phyloP scores from a whole-genome alignment of 92 coral and sea anemone species.

The Siderastrea siderea region DNA sequence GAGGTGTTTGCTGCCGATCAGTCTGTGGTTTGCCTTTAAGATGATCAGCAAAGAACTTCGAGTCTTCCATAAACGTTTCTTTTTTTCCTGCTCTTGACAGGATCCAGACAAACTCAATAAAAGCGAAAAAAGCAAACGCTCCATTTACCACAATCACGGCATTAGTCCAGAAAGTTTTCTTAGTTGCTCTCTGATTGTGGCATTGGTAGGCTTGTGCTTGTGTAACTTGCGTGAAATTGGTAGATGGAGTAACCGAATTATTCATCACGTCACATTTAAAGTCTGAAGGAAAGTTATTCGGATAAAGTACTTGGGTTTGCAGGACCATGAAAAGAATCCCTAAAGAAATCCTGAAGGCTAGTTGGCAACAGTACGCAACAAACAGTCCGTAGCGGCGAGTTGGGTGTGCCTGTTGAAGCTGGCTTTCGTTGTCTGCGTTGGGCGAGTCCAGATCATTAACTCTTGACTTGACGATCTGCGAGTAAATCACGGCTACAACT shows the following conservation, averaged over 20 bases:
- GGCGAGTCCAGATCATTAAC: neutral
- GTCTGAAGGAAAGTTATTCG: neutral
- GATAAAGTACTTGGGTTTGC: slow-evolving; percentile 15
- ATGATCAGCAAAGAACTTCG: neutral
- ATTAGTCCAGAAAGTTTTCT: no score
- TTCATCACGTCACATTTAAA: neutral
- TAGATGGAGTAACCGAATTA: neutral
- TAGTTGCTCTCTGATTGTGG: no score
- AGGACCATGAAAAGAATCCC: neutral
- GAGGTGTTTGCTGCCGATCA: neutral
- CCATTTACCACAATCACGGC: neutral
- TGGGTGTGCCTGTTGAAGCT: neutral
- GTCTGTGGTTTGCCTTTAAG: neutral
- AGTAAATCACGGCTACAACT: neutral
- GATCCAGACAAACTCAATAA: neutral
- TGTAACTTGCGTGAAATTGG: neutral
- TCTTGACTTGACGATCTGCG: slow-evolving; percentile 2
- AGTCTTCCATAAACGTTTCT: neutral
- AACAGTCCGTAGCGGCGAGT: neutral
- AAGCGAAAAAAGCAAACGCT: neutral
- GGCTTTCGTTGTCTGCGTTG: neutral
- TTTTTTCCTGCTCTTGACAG: neutral
- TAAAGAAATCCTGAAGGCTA: neutral
- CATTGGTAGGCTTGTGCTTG: neutral
- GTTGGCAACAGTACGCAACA: slow-evolving; percentile 17